Conservation (phyloP, 1,140 invertebrate genomes). For the Phymorhynchus buccinoides region DNA sequence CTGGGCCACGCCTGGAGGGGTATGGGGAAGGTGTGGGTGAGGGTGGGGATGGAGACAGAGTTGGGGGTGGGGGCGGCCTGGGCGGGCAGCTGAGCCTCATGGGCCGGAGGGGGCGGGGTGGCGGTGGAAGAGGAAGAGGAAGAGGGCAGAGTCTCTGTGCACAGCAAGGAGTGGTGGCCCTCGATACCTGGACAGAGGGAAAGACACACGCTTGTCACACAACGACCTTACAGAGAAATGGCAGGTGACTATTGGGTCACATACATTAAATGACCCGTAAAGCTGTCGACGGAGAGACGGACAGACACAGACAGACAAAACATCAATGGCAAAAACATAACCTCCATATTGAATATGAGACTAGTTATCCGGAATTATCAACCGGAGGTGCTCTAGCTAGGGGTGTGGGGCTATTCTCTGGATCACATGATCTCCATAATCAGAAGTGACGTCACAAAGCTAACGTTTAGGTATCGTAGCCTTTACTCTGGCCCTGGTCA, state of each 20-base stretch:
- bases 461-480: too few species aligned
- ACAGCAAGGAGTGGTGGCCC: conserved; percentile 20
- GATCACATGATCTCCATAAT: too few species aligned
- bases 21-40: not conserved
- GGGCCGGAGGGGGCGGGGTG: not conserved
- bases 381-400: too few species aligned
- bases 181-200: too few species aligned
- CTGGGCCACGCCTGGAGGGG: conserved; percentile 7
- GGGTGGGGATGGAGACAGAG: not conserved
- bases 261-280: not conserved
- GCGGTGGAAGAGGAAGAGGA: not conserved
- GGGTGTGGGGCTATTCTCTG: too few species aligned
- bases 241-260: not conserved
- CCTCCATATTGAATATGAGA: not conserved
- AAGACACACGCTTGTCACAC: not conserved
- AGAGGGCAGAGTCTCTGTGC: conserved; percentile 28
- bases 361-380: not conserved
- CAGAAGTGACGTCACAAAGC: too few species aligned
- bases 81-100: conserved; percentile 19
- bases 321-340: not conserved
- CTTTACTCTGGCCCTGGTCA: too few species aligned
- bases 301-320: not conserved
- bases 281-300: too few species aligned
- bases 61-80: conserved; percentile 15
- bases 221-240: not conserved